Evolutionary conservation across 92 coral and sea anemone genomes (phyloP).

Genomic region (Chrysogorgia sp.): DNA sequence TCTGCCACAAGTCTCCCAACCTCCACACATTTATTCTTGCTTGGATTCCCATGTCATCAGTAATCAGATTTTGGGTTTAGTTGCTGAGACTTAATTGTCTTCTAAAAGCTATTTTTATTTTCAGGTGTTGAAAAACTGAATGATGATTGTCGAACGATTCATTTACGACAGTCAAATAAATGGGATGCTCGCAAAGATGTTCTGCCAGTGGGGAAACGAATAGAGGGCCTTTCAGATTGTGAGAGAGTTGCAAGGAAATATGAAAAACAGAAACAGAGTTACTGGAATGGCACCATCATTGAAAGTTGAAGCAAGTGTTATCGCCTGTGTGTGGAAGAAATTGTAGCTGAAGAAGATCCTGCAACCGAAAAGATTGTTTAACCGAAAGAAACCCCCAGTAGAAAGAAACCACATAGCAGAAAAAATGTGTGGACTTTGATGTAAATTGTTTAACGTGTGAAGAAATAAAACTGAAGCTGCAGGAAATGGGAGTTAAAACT

Average conservation of each 20-base stretch:
- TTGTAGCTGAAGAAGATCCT: too few species aligned
- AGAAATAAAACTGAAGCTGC: conserved; percentile 12
- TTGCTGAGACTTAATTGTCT: too few species aligned
- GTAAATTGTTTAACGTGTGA: not conserved
- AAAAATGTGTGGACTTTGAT: not conserved
- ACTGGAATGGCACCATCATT: too few species aligned
- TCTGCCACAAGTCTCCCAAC: too few species aligned
- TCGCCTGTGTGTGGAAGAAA: too few species aligned
- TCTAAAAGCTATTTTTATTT: not conserved
- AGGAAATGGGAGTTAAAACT: conserved; percentile 18
- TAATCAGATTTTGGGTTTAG: too few species aligned
- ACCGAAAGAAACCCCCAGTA: not conserved
- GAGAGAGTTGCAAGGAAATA: conserved; percentile 24
- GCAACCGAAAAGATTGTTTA: not conserved
- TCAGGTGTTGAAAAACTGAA: conserved; percentile 61
- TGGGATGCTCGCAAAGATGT: conserved; percentile 41
- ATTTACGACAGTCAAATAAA: conserved; percentile 54
- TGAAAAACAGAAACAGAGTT: too few species aligned
- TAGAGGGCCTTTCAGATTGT: conserved; percentile 42
- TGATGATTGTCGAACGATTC: conserved; percentile 51
- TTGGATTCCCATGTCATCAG: too few species aligned
- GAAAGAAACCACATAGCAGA: not conserved
- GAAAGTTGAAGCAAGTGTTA: too few species aligned
- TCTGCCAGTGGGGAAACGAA: conserved; percentile 40
- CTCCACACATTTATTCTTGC: too few species aligned